Evolutionary conservation across 2,797 vertebrate species (phyloP).

Genomic region (Cyprinodon diabolis): DNA sequence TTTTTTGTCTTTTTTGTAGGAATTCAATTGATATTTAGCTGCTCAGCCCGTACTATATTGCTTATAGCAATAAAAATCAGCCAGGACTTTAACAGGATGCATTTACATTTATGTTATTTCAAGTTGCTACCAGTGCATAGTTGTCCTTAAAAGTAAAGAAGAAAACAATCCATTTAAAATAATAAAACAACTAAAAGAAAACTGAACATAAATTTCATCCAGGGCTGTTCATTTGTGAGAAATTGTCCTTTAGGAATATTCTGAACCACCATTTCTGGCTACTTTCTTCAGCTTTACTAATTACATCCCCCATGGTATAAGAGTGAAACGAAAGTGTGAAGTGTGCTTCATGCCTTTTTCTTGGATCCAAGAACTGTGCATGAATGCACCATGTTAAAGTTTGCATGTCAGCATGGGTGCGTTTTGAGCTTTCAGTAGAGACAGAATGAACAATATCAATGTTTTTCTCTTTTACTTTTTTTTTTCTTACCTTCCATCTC

Average conservation of each 20-base stretch:
- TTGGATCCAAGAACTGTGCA: not conserved
- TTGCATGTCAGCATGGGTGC: not conserved
- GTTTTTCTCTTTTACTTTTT: not conserved
- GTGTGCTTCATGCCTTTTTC: not conserved
- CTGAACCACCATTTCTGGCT: not conserved
- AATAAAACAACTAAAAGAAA: too few species aligned
- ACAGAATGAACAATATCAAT: not conserved
- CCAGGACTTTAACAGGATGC: too few species aligned
- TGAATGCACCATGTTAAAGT: not conserved
- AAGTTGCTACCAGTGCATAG: too few species aligned
- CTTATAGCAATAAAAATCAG: too few species aligned
- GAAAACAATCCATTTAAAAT: too few species aligned
- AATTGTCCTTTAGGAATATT: not conserved
- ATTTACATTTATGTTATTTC: too few species aligned
- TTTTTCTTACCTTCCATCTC: constrained; percentile 2
- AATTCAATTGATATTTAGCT: too few species aligned
- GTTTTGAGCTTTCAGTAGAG: not conserved
- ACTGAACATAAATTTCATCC: not conserved
- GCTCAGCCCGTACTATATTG: too few species aligned
- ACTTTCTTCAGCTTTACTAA: not conserved
- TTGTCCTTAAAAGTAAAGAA: too few species aligned
- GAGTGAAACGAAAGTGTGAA: not conserved
- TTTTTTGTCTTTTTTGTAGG: too few species aligned
- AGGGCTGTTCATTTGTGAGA: not conserved
- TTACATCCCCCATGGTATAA: not conserved